phyloP scores from a whole-genome alignment of 2,888 invertebrate species.

The Drosophila affinis region DNA sequence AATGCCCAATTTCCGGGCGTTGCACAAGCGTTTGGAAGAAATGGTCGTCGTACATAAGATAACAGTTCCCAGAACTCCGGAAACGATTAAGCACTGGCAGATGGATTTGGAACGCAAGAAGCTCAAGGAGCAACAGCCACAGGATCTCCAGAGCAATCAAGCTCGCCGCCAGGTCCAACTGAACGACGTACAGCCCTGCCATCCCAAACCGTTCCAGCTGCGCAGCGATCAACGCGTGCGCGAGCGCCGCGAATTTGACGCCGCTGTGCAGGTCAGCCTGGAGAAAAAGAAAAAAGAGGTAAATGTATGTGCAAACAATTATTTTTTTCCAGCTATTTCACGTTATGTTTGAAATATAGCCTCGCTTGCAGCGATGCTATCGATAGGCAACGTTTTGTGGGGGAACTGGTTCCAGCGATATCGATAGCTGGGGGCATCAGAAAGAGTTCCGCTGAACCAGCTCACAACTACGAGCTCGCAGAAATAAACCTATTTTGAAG shows the following conservation, averaged over 20 bases:
- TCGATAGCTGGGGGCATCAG: background rate
- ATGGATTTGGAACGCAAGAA: slow-evolving; percentile 55
- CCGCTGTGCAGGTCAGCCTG: slow-evolving; percentile 54
- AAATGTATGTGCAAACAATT: slow-evolving; percentile 44
- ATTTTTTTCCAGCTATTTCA: slow-evolving; percentile 9
- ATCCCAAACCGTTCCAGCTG: slow-evolving; percentile 78
- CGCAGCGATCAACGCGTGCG: slow-evolving; percentile 75
- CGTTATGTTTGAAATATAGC: background rate
- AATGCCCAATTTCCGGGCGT: slow-evolving; percentile 74
- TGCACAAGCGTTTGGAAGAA: slow-evolving; percentile 53
- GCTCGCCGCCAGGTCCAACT: background rate
- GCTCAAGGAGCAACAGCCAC: slow-evolving; percentile 36
- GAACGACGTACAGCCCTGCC: slow-evolving; percentile 25
- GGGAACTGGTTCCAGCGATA: slow-evolving; percentile 6
- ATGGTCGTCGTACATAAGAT: slow-evolving; percentile 56
- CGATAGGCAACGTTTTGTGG: background rate
- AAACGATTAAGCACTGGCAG: slow-evolving; percentile 75
- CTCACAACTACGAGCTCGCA: slow-evolving; percentile 2
- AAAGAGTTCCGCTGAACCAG: background rate
- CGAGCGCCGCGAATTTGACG: slow-evolving; percentile 80
- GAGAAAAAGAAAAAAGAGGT: slow-evolving; percentile 81
- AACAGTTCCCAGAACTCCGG: slow-evolving; percentile 78
- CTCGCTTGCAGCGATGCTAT: background rate
- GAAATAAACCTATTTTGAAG: slow-evolving; percentile 11
- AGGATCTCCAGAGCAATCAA: background rate